A percentile compares a stretch with the other conserved stretches of the same genome.
phyloP scores from a whole-genome alignment of 2,113 vertebrate species.

The Equus quagga region DNA sequence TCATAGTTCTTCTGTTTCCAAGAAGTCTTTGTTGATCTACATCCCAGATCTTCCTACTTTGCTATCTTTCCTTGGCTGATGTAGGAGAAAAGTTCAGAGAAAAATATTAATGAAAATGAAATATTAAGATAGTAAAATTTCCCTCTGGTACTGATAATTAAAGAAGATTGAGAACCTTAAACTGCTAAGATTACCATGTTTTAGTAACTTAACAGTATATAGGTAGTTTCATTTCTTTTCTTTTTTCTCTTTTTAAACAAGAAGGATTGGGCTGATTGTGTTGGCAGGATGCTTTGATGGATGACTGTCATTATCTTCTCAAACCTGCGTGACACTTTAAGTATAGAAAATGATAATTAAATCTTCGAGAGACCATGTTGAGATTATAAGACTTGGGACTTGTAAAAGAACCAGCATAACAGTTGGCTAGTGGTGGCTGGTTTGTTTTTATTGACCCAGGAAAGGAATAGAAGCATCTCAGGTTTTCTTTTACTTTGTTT shows the following conservation, averaged over 20 bases:
- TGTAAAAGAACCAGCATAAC: constrained; percentile 71
- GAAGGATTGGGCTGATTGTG: constrained; percentile 88
- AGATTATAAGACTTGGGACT: constrained; percentile 83
- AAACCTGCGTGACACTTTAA: constrained; percentile 88
- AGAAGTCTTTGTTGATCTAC: not conserved
- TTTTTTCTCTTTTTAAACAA: constrained; percentile 81
- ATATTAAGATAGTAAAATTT: constrained; percentile 70
- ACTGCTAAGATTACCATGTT: constrained; percentile 77
- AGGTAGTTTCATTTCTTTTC: constrained; percentile 84
- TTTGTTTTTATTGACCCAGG: constrained; percentile 81
- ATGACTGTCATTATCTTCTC: constrained; percentile 91
- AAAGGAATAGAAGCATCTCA: constrained; percentile 77
- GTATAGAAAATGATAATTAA: constrained; percentile 88
- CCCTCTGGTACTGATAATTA: constrained; percentile 64
- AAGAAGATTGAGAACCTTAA: constrained; percentile 69
- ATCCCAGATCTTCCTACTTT: constrained; percentile 27
- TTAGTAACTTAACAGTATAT: constrained; percentile 69
- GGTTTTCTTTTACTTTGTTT: constrained; percentile 76
- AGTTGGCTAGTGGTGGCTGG: constrained; percentile 67
- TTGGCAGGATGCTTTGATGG: constrained; percentile 88
- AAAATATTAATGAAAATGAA: constrained; percentile 39
- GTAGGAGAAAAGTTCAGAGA: not conserved
- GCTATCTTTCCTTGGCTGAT: constrained; percentile 36
- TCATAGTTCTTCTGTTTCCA: constrained; percentile 22
- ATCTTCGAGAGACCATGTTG: constrained; percentile 85